Percentiles rank a stretch among this genome's conserved stretches.
Evolutionary conservation across 2,888 invertebrate species (phyloP).

Genomic region (Linnaemya tessellans): DNA sequence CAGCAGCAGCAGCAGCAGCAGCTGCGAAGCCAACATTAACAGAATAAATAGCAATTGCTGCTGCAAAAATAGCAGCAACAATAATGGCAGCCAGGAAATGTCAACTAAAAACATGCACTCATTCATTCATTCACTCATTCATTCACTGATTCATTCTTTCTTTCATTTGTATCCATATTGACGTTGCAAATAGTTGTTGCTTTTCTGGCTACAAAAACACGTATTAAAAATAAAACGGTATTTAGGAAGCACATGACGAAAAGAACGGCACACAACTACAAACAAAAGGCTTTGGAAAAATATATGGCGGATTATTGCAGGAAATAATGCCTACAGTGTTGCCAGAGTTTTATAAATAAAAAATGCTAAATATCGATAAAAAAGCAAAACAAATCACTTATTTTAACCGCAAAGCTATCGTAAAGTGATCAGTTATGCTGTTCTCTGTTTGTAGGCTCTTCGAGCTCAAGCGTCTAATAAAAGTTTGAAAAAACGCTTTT

Average conservation of each 20-base stretch:
- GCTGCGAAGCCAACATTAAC: not conserved
- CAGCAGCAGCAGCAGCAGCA: not conserved
- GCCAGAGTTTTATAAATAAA: no score
- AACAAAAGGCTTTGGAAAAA: not conserved
- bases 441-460: no score
- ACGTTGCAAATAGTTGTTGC: constrained; percentile 15
- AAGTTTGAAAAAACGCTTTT: no score
- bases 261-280: not conserved
- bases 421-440: no score
- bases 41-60: not conserved
- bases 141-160: constrained; percentile 26
- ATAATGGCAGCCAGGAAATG: constrained; percentile 26
- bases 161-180: not conserved
- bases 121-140: constrained; percentile 32
- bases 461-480: no score
- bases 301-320: not conserved
- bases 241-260: not conserved
- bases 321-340: not conserved
- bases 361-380: no score
- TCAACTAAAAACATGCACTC: constrained; percentile 32
- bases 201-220: not conserved
- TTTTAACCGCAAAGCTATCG: no score
- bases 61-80: constrained; percentile 10
- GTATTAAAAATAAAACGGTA: not conserved
- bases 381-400: no score